Conservation (phyloP, 2,888 invertebrate genomes). For the Herminia tarsipennalis region DNA sequence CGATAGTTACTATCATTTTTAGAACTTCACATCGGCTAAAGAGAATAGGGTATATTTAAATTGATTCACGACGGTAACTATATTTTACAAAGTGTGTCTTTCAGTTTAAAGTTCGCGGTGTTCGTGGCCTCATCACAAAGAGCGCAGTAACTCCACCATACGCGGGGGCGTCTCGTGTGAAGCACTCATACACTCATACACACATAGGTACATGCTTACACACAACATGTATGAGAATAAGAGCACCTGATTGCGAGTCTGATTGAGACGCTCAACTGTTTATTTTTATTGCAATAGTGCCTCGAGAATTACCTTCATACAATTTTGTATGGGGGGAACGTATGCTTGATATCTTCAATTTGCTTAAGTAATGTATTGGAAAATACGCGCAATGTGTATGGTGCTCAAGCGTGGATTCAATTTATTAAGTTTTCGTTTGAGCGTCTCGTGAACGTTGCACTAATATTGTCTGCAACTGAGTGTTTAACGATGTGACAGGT, state of each 20-base stretch:
- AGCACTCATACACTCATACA: slow-evolving; percentile 26
- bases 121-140: slow-evolving; percentile 52
- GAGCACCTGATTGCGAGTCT: slow-evolving; percentile 80
- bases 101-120: slow-evolving; percentile 31
- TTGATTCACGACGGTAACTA: too few species aligned
- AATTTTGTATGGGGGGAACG: slow-evolving; percentile 35
- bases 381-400: slow-evolving; percentile 23
- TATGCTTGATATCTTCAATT: slow-evolving; percentile 45
- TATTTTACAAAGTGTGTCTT: too few species aligned
- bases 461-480: slow-evolving; percentile 9
- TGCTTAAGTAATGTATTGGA: slow-evolving; percentile 45
- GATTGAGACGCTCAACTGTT: slow-evolving; percentile 64
- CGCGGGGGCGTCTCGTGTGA: slow-evolving; percentile 36
- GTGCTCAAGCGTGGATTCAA: slow-evolving; percentile 25
- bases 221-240: slow-evolving; percentile 60
- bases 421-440: slow-evolving; percentile 37
- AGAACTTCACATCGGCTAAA: too few species aligned
- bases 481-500: neutral
- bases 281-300: slow-evolving; percentile 67
- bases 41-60: too few species aligned
- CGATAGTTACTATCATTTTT: too few species aligned
- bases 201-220: slow-evolving; percentile 32
- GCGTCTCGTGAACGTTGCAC: slow-evolving; percentile 13
- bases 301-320: slow-evolving; percentile 56
- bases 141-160: slow-evolving; percentile 55